Conservation (phyloP, 1,140 invertebrate genomes). For the Eupeodes corollae region DNA sequence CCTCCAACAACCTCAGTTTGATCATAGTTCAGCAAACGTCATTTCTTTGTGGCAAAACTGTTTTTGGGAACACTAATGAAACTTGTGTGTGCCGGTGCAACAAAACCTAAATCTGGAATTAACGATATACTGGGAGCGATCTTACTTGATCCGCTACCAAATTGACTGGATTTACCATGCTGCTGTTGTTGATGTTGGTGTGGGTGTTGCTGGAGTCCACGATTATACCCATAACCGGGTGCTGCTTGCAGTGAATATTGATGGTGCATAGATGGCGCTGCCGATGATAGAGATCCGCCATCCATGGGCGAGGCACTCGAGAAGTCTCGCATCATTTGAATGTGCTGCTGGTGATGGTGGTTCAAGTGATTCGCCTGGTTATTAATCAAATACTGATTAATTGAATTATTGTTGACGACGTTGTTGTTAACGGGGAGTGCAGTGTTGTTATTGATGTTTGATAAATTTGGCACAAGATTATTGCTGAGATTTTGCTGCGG, state of each 20-base stretch:
- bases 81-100: constrained; percentile 33
- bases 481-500: constrained; percentile 18
- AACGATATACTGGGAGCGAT: constrained; percentile 37
- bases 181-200: constrained; percentile 8
- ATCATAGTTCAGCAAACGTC: constrained; percentile 7
- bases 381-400: constrained; percentile 13
- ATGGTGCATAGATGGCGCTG: constrained; percentile 6
- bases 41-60: constrained; percentile 30
- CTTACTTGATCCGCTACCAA: constrained; percentile 28
- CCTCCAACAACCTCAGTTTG: no score
- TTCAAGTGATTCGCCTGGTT: not conserved
- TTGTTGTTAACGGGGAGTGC: constrained; percentile 6
- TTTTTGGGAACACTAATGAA: constrained; percentile 27
- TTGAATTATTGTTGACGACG: constrained; percentile 12
- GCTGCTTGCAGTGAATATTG: constrained; percentile 12
- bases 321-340: constrained; percentile 34
- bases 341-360: constrained; percentile 18
- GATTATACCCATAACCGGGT: not conserved
- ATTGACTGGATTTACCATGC: constrained; percentile 14
- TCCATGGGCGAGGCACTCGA: constrained; percentile 21
- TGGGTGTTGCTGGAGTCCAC: constrained; percentile 14
- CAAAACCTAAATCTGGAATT: constrained; percentile 40
- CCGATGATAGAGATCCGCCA: constrained; percentile 8
- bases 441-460: constrained; percentile 1
- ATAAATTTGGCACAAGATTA: constrained; percentile 16